A percentile compares a stretch with the other conserved stretches of the same genome.
These are phyloP conservation scores for Eclectus roratus DNA, from an alignment of 2,113 vertebrate genomes.

Conservation along the genomic window DNA sequence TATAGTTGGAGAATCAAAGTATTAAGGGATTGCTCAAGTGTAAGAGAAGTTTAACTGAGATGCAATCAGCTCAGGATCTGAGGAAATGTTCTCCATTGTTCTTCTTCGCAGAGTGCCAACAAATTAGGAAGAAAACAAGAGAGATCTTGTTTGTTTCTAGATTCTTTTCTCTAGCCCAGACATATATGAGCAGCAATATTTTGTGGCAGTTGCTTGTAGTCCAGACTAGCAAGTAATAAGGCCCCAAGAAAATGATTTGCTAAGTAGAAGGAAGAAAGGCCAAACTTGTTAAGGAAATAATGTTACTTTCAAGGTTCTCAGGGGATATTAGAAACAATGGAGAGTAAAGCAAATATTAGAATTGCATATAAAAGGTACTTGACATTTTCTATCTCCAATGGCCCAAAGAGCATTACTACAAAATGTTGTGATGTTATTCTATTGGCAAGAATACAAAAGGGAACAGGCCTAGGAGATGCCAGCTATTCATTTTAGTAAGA, in stretches of 20 bases:
- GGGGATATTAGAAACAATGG: conserved; percentile 60
- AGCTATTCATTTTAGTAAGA: conserved; percentile 41
- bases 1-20: not conserved
- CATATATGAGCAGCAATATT: not conserved
- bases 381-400: conserved; percentile 20
- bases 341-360: conserved; percentile 58
- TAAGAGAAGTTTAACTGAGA: not conserved
- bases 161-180: not conserved
- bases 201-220: not conserved
- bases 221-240: not conserved
- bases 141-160: not conserved
- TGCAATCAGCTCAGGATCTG: not conserved
- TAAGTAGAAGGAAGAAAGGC: conserved; percentile 53
- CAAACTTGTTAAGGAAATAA: conserved; percentile 67
- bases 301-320: conserved; percentile 54
- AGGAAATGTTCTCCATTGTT: not conserved
- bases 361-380: conserved; percentile 42
- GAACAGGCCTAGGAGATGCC: not conserved
- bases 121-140: not conserved
- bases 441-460: conserved; percentile 17
- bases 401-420: conserved; percentile 9
- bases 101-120: not conserved
- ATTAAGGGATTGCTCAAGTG: not conserved
- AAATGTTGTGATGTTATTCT: conserved; percentile 30
- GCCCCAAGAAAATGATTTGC: not conserved